Evolutionary conservation across 35 echinoderm and acorn worm genomes (phyloP).

Genomic region (Hemicentrotus pulcherrimus): DNA sequence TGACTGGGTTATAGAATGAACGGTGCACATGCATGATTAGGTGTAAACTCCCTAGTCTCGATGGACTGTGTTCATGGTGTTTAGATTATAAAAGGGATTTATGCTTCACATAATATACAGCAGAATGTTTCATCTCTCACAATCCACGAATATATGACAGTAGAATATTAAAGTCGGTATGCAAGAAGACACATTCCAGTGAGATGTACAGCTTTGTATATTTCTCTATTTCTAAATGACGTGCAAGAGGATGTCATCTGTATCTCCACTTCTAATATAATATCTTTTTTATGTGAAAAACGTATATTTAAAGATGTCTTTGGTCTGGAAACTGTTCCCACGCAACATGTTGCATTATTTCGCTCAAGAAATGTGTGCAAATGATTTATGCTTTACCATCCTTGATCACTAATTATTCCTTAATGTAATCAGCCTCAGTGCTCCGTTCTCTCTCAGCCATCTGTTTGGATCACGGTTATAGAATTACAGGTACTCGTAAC

Average conservation of each 20-base stretch:
- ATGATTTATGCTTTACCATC: not conserved
- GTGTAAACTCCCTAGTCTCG: no score
- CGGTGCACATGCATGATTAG: no score
- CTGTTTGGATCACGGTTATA: not conserved
- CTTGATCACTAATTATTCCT: not conserved
- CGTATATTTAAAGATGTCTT: not conserved
- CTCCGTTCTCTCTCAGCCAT: not conserved
- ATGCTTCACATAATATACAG: not conserved
- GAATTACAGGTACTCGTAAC: not conserved
- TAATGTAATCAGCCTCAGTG: not conserved
- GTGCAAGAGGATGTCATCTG: not conserved
- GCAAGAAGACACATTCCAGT: not conserved
- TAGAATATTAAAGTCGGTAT: not conserved
- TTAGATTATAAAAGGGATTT: not conserved
- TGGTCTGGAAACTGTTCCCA: not conserved
- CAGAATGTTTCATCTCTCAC: not conserved
- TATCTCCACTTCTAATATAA: not conserved
- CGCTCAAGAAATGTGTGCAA: not conserved
- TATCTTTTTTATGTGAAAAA: no score
- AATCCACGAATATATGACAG: not conserved
- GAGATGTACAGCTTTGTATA: not conserved
- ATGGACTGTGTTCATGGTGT: not conserved
- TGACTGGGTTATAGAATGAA: no score
- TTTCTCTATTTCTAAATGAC: not conserved
- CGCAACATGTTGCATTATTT: not conserved